Evolutionary conservation across 2,888 invertebrate genomes (phyloP), one percentile per base, ranked within the genome.

Genomic region (Drosophila cracens): DNA sequence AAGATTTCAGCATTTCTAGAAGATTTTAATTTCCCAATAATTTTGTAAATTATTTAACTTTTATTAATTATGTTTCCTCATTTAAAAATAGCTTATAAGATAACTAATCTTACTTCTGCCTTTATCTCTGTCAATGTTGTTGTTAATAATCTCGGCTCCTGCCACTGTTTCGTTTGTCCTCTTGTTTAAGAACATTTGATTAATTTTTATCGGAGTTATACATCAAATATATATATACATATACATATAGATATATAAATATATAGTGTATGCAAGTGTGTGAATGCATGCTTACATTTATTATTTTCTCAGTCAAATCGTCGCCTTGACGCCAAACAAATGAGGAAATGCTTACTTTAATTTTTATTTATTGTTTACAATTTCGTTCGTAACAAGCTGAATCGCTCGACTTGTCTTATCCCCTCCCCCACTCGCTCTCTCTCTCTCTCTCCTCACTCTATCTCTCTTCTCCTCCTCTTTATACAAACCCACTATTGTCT

Each of bases 331-430:
- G 67, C 66, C 75, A 72, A 25, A 49, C 65, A 78, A 85, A 85
- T 85, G 74, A 85, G 85, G 90, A 85, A 85, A 82, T 82, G 75
- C 80, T 79, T 85, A 88, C 80, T 85, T 85, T 85, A 90, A 79
- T 76, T 70, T 83, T 66, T 70, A 67, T 61, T 56, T 56, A 68
- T 65, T 61, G 53, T 59, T 51, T 67, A 36, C 46, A 36, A 54
- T 67, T 65, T 72, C 60, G 51, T 63, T 54, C 31, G 53, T 61
- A 79, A 69, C 64, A 63, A 72, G 63, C 76, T 56, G 38, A 60
- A 60, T 52, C 63, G 60, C 60, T 58, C 27, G 36, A 38, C 51
- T 53, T 74, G 62, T 48, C 57, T 61, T 56, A 48, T 40, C 43
- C 46, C 33, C 7, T 29, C 25, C 7, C 36, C 38, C 36, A 13